Conservation (phyloP, 2,113 vertebrate species). For the Heterochromis multidens region DNA sequence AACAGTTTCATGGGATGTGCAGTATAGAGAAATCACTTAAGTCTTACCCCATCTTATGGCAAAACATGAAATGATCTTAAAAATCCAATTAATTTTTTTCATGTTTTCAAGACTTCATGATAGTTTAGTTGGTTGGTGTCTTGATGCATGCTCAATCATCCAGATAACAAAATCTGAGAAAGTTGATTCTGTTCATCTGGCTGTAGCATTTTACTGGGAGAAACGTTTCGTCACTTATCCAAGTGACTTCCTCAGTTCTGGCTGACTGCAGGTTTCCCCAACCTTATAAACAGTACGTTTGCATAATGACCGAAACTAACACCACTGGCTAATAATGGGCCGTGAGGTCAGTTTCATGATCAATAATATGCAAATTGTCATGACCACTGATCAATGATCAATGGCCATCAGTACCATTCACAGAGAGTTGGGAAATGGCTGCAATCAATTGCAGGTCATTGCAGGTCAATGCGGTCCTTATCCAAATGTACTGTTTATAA, state of each 20-base stretch:
- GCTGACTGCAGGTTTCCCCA: too few relatives aligned
- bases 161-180: background rate
- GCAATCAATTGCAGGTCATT: background rate
- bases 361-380: background rate
- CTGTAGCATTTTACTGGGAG: too few relatives aligned
- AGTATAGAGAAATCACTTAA: background rate
- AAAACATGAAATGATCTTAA: background rate
- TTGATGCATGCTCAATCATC: background rate
- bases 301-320: too few relatives aligned
- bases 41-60: accelerated
- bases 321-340: background rate
- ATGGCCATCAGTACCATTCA: background rate
- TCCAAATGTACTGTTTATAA: background rate
- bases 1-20: background rate
- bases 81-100: too few relatives aligned
- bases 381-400: background rate
- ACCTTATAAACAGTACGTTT: too few relatives aligned
- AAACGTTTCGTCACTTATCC: too few relatives aligned
- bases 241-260: too few relatives aligned
- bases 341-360: background rate
- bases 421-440: background rate
- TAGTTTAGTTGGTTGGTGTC: background rate
- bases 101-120: too few relatives aligned
- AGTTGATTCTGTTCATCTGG: too few relatives aligned
- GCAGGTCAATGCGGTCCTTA: background rate